Conservation (phyloP, 2,797 vertebrate species). For the Siniperca undulata region DNA sequence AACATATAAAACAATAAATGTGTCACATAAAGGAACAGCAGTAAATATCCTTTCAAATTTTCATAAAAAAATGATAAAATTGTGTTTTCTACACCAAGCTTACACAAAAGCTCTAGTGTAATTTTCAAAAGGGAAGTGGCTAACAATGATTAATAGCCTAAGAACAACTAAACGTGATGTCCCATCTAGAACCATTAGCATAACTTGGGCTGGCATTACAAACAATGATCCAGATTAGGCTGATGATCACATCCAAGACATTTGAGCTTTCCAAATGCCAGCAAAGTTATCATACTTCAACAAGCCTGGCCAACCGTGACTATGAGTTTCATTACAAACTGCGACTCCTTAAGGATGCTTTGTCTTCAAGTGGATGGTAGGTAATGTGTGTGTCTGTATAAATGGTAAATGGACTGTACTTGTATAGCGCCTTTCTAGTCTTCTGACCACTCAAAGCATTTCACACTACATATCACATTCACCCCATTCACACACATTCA, state of each 20-base stretch:
- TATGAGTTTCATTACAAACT: constrained; percentile 69
- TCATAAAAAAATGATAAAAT: constrained; percentile 4
- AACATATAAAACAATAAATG: constrained; percentile 38
- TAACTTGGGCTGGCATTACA: constrained; percentile 76
- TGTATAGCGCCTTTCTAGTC: too few species aligned
- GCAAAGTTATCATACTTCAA: constrained; percentile 80
- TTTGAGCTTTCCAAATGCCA: constrained; percentile 80
- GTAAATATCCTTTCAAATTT: constrained; percentile 24
- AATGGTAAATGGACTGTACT: too few species aligned
- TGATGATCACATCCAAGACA: constrained; percentile 80
- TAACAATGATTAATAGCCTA: constrained; percentile 79
- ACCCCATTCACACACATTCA: too few species aligned
- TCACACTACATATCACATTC: too few species aligned
- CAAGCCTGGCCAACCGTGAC: constrained; percentile 63
- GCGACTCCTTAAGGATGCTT: constrained; percentile 52
- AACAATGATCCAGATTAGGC: constrained; percentile 83
- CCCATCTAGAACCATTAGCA: constrained; percentile 77
- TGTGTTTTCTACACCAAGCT: constrained; percentile 12
- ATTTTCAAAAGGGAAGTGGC: constrained; percentile 54
- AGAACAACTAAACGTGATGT: constrained; percentile 72
- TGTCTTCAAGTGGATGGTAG: constrained; percentile 40
- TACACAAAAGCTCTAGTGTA: constrained; percentile 22
- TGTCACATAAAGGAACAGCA: constrained; percentile 36
- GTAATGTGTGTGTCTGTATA: constrained; percentile 1
- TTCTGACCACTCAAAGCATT: too few species aligned